phyloP scores from a whole-genome alignment of 2,797 vertebrate genomes.

The Potorous gilbertii region DNA sequence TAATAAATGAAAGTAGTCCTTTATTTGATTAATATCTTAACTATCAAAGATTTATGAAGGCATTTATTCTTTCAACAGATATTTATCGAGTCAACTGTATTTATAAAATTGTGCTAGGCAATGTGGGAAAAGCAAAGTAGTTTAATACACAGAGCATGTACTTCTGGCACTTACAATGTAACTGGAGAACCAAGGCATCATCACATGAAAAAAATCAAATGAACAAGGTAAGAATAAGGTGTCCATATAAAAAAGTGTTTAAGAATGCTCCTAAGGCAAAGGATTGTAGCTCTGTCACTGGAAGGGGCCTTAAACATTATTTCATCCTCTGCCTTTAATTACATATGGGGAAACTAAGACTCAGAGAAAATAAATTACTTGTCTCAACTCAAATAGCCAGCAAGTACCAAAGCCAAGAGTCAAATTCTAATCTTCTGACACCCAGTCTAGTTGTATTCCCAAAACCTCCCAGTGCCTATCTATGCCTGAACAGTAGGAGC shows the following conservation, averaged over 20 bases:
- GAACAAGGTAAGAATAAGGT: slow-evolving; percentile 2
- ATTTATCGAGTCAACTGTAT: not conserved
- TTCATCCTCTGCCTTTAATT: not conserved
- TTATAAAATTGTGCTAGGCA: not conserved
- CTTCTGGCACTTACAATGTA: slow-evolving; percentile 4
- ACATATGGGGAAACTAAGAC: not conserved
- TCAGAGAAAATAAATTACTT: not conserved
- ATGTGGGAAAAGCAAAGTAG: not conserved
- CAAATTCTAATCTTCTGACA: not conserved
- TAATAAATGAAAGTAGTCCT: not conserved
- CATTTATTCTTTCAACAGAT: slow-evolving; percentile 25
- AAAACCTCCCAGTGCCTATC: not conserved
- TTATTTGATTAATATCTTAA: not conserved
- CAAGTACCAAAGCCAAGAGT: not conserved
- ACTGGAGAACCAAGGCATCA: not conserved
- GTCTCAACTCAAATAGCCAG: not conserved
- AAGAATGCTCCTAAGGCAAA: not conserved
- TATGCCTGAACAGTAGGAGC: not conserved
- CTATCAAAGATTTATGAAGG: not conserved
- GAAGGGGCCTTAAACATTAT: not conserved
- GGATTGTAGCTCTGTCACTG: not conserved
- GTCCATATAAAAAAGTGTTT: not conserved
- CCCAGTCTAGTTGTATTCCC: not conserved
- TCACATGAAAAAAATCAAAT: slow-evolving; percentile 8
- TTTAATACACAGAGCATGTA: not conserved